Conservation (phyloP, 1,140 invertebrate genomes). For the Anoplolepis gracilipes region DNA sequence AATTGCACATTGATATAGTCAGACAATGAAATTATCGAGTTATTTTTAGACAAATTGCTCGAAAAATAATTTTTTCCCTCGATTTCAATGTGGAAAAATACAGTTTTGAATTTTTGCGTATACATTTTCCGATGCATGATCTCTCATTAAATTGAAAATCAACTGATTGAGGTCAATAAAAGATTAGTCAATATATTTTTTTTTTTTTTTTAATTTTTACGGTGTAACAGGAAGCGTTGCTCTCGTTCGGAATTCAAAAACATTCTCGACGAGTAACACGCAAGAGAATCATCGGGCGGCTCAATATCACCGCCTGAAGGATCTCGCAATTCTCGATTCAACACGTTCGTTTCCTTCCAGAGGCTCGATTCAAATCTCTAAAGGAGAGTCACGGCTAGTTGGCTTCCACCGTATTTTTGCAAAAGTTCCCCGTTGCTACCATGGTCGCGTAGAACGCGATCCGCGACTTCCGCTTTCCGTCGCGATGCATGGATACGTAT, state of each 20-base stretch:
- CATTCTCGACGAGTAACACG: not conserved
- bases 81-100: not conserved
- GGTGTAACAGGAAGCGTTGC: not conserved
- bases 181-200: not conserved
- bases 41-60: not conserved
- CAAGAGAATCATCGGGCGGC: conserved; percentile 12
- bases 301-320: not conserved
- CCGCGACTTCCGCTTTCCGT: not conserved
- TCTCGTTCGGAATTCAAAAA: not conserved
- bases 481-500: not conserved
- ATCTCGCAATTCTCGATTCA: conserved; percentile 48
- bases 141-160: too few relatives aligned
- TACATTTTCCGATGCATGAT: too few relatives aligned
- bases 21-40: not conserved
- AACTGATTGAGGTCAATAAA: too few relatives aligned
- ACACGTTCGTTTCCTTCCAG: conserved; percentile 63
- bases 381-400: conserved; percentile 63
- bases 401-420: not conserved
- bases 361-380: conserved; percentile 49
- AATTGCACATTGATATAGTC: not conserved
- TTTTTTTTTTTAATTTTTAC: not conserved
- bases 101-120: too few relatives aligned
- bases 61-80: not conserved
- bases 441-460: conserved; percentile 24
- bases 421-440: not conserved